phyloP scores from a whole-genome alignment of 2,797 vertebrate genomes.

The Hippopotamyrus pictus region DNA sequence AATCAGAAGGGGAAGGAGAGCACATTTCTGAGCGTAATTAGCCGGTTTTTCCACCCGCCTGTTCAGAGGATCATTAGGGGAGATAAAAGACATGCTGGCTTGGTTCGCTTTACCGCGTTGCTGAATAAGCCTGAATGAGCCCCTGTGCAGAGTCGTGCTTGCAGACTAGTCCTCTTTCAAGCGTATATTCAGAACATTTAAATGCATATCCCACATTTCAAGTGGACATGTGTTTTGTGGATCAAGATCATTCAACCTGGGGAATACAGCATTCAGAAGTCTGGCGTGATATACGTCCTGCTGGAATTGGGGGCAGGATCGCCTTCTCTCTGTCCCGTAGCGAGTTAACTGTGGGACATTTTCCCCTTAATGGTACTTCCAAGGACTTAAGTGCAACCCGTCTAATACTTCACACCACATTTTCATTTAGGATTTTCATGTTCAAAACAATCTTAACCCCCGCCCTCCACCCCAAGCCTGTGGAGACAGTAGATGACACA shows the following conservation, averaged over 20 bases:
- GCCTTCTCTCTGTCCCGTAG: slow-evolving; percentile 37
- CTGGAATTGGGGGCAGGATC: slow-evolving; percentile 37
- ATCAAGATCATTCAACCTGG: slow-evolving; percentile 50
- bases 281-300: slow-evolving; percentile 56
- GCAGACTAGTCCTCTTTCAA: slow-evolving; percentile 42
- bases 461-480: background rate
- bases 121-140: slow-evolving; percentile 33
- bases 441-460: background rate
- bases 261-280: slow-evolving; percentile 50
- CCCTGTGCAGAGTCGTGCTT: slow-evolving; percentile 27
- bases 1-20: background rate
- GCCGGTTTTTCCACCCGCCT: slow-evolving; percentile 18
- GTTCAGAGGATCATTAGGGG: slow-evolving; percentile 21
- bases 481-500: background rate
- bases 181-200: slow-evolving; percentile 56
- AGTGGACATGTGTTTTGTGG: slow-evolving; percentile 59
- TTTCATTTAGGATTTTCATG: background rate
- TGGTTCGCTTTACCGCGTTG: slow-evolving; percentile 28
- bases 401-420: background rate
- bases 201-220: slow-evolving; percentile 58
- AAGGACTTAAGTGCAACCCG: background rate
- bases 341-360: background rate
- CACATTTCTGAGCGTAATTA: background rate
- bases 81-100: slow-evolving; percentile 23
- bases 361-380: slow-evolving; percentile 8